These are phyloP conservation scores for Acanthiza pusilla DNA, from an alignment of 2,797 vertebrate genomes.

Conservation along the genomic window DNA sequence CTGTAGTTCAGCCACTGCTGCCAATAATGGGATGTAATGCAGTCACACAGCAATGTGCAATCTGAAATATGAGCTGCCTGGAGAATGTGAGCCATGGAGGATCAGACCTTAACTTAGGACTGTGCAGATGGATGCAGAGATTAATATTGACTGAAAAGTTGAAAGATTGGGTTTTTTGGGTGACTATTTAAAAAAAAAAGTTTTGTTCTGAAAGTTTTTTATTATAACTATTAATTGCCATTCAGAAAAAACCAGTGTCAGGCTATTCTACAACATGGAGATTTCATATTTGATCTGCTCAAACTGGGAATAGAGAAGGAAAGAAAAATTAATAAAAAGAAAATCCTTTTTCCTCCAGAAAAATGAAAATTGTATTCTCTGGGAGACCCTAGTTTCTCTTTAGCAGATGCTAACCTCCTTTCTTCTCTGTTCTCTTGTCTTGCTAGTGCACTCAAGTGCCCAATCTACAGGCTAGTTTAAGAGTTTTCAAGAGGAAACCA, in stretches of 20 bases:
- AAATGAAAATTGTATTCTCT: neutral
- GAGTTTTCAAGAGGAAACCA: slow-evolving; percentile 2
- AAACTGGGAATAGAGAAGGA: neutral
- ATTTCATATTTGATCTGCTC: neutral
- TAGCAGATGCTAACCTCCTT: neutral
- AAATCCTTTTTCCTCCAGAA: neutral
- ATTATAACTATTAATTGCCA: neutral
- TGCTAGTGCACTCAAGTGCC: neutral
- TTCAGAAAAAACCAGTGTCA: neutral
- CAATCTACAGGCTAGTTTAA: neutral
- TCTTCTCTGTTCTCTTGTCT: neutral
- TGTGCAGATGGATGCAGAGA: neutral
- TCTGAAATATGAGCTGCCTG: neutral
- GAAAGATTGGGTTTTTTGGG: neutral
- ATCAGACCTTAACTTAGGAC: neutral
- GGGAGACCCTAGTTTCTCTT: neutral
- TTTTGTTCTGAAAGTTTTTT: neutral
- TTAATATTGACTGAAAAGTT: neutral
- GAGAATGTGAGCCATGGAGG: neutral
- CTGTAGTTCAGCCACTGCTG: neutral
- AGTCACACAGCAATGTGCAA: neutral
- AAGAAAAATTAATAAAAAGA: neutral
- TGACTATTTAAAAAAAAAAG: neutral
- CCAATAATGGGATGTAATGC: too few relatives aligned
- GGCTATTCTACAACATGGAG: neutral